Percentiles rank a stretch among this genome's conserved stretches.
phyloP scores from a whole-genome alignment of 2,113 vertebrate species.

The Cisticola juncidis region DNA sequence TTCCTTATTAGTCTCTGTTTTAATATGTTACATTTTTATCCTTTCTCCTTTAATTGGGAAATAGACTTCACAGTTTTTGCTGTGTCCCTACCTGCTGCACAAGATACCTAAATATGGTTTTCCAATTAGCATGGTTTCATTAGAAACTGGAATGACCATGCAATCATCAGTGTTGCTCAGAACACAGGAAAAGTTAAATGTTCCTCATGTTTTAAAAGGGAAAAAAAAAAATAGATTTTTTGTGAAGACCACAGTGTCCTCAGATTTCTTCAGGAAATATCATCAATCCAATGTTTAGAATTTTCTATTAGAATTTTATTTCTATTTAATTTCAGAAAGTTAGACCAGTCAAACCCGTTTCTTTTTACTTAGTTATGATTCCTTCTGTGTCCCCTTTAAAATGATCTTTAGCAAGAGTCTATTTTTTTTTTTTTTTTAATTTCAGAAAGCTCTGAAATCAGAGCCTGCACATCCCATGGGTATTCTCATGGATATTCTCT shows the following conservation, averaged over 20 bases:
- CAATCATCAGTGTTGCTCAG: not conserved
- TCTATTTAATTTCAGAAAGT: too few species aligned
- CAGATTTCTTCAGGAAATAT: not conserved
- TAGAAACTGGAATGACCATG: not conserved
- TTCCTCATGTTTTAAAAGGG: not conserved
- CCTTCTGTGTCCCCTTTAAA: not conserved
- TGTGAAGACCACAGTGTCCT: not conserved
- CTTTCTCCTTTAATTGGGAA: conserved; percentile 6
- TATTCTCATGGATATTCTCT: not conserved
- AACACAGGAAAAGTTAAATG: not conserved
- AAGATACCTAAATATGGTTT: not conserved
- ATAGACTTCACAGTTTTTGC: not conserved
- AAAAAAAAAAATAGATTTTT: not conserved
- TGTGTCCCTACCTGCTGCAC: not conserved
- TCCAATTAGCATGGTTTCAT: not conserved
- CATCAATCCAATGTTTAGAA: not conserved
- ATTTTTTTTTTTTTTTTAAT: not conserved
- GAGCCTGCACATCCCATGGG: not conserved
- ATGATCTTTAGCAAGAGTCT: not conserved
- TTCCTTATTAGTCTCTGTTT: conserved; percentile 26
- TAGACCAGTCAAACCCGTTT: too few species aligned
- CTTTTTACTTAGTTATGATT: not conserved
- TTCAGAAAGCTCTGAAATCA: not conserved
- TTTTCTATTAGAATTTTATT: too few species aligned
- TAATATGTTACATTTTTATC: not conserved